Conservation (phyloP, 1,140 invertebrate genomes). For the Gonioctena quinquepunctata region DNA sequence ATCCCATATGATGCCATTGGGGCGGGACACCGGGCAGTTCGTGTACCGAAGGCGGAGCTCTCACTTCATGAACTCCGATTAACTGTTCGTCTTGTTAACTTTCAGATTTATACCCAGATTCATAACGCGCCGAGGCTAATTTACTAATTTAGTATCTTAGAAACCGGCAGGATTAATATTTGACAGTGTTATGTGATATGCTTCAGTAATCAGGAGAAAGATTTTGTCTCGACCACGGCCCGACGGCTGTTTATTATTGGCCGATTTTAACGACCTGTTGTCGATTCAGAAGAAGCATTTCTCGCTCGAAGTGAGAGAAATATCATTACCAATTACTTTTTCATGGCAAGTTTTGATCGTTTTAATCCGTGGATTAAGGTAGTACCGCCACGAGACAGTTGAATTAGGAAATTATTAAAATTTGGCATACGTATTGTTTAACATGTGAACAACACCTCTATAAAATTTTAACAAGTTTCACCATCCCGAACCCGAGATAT, state of each 20-base stretch:
- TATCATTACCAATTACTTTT: no score
- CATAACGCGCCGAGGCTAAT: conserved; percentile 20
- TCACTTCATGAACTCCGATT: conserved; percentile 46
- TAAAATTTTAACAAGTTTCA: no score
- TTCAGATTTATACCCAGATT: conserved; percentile 50
- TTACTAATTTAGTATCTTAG: conserved; percentile 30
- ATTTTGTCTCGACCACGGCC: not conserved
- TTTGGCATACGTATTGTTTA: no score
- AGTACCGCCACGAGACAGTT: no score
- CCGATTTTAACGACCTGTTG: not conserved
- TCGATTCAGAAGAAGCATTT: not conserved
- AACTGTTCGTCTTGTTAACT: conserved; percentile 53
- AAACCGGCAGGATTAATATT: not conserved
- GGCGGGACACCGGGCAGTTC: conserved; percentile 38
- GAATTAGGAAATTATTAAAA: no score
- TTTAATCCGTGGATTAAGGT: no score
- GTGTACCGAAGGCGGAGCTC: conserved; percentile 46
- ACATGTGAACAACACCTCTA: no score
- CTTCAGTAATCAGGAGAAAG: not conserved
- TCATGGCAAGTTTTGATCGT: no score
- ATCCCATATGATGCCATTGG: conserved; percentile 46
- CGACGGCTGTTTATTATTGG: not conserved
- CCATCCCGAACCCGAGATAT: no score
- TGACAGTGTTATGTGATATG: not conserved
- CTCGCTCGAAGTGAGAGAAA: not conserved